Percentiles rank a stretch among this genome's conserved stretches.
These are phyloP conservation scores for Trachelus iudaicus DNA, from an alignment of 2,888 invertebrate species.

Conservation along the genomic window DNA sequence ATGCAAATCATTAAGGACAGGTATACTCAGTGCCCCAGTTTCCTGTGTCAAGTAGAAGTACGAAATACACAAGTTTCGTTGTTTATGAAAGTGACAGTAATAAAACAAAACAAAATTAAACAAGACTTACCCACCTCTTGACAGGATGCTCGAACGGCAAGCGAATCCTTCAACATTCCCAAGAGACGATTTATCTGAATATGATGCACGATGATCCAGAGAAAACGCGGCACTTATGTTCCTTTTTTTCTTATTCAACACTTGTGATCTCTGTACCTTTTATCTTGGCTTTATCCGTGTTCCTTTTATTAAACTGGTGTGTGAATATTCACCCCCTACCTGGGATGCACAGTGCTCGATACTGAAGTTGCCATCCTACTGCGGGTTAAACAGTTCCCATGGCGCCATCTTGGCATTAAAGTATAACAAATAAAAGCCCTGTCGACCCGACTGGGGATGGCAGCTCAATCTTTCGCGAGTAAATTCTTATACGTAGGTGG, in stretches of 20 bases:
- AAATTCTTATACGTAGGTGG: background rate
- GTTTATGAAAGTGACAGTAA: background rate
- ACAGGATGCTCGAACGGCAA: constrained; percentile 76
- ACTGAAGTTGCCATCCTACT: constrained; percentile 43
- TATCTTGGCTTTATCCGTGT: background rate
- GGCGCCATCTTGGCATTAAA: constrained; percentile 33
- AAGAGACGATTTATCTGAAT: constrained; percentile 25
- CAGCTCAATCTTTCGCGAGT: background rate
- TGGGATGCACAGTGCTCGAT: constrained; percentile 35
- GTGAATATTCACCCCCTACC: constrained; percentile 23
- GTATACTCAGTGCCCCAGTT: background rate
- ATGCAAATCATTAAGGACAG: background rate
- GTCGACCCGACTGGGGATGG: background rate
- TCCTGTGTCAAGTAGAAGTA: background rate
- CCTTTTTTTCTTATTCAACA: constrained; percentile 8
- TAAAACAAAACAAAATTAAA: constrained; percentile 6
- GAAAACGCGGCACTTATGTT: background rate
- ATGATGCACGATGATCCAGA: background rate
- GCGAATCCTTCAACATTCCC: constrained; percentile 70
- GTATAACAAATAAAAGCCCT: background rate
- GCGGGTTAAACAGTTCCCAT: constrained; percentile 23
- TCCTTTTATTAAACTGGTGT: constrained; percentile 9
- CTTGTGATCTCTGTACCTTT: background rate
- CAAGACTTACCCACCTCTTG: constrained; percentile 82
- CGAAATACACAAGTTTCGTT: background rate